A percentile compares a stretch with the other conserved stretches of the same genome.
phyloP scores from a whole-genome alignment of 2,113 vertebrate genomes.

The Echinops telfairi region DNA sequence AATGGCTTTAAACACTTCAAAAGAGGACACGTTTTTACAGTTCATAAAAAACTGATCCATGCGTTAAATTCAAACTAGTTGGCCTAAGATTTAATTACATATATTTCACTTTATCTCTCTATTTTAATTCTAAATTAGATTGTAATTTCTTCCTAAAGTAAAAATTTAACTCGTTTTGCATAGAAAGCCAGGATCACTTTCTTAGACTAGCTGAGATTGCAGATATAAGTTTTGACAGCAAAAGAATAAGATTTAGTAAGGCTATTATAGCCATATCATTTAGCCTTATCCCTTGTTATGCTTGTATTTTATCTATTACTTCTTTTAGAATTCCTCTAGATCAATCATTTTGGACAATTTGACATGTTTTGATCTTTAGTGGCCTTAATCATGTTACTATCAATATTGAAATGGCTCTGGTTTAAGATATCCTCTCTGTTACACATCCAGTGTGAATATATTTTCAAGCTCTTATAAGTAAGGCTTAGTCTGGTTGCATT shows the following conservation, averaged over 20 bases:
- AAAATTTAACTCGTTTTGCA: background rate
- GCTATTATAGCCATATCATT: background rate
- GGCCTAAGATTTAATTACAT: background rate
- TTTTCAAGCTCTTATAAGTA: background rate
- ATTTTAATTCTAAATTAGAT: constrained; percentile 8
- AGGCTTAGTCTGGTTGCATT: background rate
- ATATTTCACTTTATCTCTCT: background rate
- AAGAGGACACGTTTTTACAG: background rate
- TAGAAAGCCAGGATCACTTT: background rate
- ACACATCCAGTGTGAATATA: background rate
- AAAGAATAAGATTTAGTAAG: background rate
- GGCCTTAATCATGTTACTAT: background rate
- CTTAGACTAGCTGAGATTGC: background rate
- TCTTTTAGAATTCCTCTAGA: background rate
- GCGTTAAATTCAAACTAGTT: background rate
- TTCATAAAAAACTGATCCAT: background rate
- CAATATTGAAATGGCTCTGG: background rate
- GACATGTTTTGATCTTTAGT: constrained; percentile 4
- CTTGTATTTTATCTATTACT: background rate
- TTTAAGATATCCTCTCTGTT: background rate
- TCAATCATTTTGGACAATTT: background rate
- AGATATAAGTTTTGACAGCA: background rate
- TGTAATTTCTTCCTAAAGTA: constrained; percentile 12
- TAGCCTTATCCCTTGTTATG: background rate
- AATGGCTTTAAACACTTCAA: background rate